These are phyloP conservation scores for Ataeniobius toweri DNA, from an alignment of 2,797 vertebrate genomes.

Conservation along the genomic window DNA sequence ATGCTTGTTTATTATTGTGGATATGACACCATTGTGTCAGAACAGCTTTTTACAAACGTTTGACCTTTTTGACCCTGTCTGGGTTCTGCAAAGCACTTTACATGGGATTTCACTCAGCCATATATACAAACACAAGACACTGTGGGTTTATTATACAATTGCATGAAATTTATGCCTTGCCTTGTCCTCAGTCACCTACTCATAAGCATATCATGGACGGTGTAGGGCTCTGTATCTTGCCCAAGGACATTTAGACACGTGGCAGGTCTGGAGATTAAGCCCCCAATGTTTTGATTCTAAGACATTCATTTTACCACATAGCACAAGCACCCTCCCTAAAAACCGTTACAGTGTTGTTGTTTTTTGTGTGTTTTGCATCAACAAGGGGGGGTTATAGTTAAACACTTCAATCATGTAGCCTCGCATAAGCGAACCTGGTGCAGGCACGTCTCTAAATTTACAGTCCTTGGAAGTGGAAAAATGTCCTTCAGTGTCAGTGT, in stretches of 20 bases:
- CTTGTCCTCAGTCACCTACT: neutral
- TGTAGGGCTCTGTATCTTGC: neutral
- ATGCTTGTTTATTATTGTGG: constrained; percentile 43
- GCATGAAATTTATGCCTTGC: neutral
- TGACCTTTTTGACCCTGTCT: constrained; percentile 30
- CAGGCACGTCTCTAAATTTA: constrained; percentile 74
- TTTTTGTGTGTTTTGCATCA: constrained; percentile 59
- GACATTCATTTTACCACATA: neutral
- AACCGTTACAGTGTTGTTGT: constrained; percentile 14
- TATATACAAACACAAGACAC: neutral
- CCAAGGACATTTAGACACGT: constrained; percentile 1
- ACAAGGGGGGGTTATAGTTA: constrained; percentile 58
- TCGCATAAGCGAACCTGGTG: constrained; percentile 52
- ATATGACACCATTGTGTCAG: constrained; percentile 27
- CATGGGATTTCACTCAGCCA: constrained; percentile 1
- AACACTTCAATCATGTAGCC: constrained; percentile 59
- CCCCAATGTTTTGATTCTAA: neutral
- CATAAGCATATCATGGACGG: neutral
- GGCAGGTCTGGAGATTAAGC: neutral
- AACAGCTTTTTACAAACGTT: constrained; percentile 33
- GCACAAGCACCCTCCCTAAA: neutral
- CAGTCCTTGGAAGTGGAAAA: constrained; percentile 76
- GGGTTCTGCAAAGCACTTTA: neutral
- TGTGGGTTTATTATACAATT: neutral
- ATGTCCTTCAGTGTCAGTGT: constrained; percentile 84